Base-by-base conservation (phyloP, 1,140 invertebrate genomes). In the Pseudomyrmex cubaensis region DNA sequence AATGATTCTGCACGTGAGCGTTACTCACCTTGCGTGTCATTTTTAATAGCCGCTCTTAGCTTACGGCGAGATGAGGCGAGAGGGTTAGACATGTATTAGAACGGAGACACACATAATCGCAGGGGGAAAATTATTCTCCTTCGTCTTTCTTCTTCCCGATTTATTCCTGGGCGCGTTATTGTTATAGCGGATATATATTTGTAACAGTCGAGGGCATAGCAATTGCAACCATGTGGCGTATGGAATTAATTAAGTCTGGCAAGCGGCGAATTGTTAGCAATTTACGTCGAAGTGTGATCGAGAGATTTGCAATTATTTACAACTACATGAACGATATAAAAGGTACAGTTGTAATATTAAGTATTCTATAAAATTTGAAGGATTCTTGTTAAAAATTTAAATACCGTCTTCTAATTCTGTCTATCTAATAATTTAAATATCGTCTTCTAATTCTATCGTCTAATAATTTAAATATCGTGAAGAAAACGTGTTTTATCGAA, bases 251-350 rank as follows among this genome's bases (percentile, higher is more conserved):
- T 86, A 89, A 89, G 88, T 57, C 52, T 73, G 75, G 85, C 85
- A 89, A 89, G 88, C 87, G 82, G 78, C 87, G 82, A 83, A 78
- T 89, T 89, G 84, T 89, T 88, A 89, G 87, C 87, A 62, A 44
- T 84, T 83, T 35, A 35, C 5, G 57, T 17, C 75, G 61, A 54
- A 35, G 5, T 35, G 35, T 74, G 61, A 73, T 74, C 22, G 46
- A 82, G 35, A 77, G 61, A 84, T 82, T 85, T 17, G 44, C 50
- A 48, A 78, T 78, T 69, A 78, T 70, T 70, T 80, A 54, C 35
- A 48, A 44, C 20, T 59, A 57, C 44, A 10, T 17, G 59, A 54
- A 80, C 59, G 15, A 78, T 35, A 46, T n/a, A 70, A 1, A 25
- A 56, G 56, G 35, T 77, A 57, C 35, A 57, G 5, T 20, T 35